Base-by-base conservation (phyloP, 2,888 invertebrate genomes). In the Hypomecis atomaria region DNA sequence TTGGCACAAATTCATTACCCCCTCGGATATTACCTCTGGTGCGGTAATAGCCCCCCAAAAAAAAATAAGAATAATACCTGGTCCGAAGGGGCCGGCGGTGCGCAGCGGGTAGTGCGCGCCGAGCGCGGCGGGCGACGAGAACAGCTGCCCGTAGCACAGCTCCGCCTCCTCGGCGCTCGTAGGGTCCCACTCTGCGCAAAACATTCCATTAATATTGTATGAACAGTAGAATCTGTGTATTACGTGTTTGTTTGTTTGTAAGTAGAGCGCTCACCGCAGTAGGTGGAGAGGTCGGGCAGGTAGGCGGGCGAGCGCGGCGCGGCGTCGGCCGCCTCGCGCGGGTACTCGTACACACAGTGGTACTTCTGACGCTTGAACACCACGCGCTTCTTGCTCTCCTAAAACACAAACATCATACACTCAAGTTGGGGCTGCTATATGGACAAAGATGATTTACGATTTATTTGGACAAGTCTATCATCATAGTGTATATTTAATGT, bases 281-380 rank as follows among this genome's bases (percentile, higher is more conserved):
- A 94, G 0, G 93, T 93, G 69, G 94, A 93, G 73, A 92, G 85
- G 82, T 94, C 94, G 0, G 92, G 92, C 74, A 87, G 77, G 75
- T 86, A 88, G 50, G 86, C 81, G 70, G 85, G 85, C 78, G 87
- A 86, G 78, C 77, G 81, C 54, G 78, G 71, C 72, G 87, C 89
- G 11, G 74, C 71, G 68, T 87, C 94, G 71, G 88, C 78, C 44
- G 93, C 94, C 86, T 96, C 96, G 75, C 96, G 95, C 54, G 97
- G 97, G 88, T 97, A 97, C 86, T 97, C 96, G 86, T 96, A 97
- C 66, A 97, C 96, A 81, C 96, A 96, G 87, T 96, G 96, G 87
- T 96, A 96, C 83, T 96, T 96, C 88, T 96, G 96, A 58, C 96
- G 95, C 81, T 97, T 96, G 91, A 97, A 97, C 88, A 95, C 96